Percentiles rank a stretch among this genome's conserved stretches.
Conservation (phyloP, 2,113 vertebrate genomes). For the Lepisosteus osseus region DNA sequence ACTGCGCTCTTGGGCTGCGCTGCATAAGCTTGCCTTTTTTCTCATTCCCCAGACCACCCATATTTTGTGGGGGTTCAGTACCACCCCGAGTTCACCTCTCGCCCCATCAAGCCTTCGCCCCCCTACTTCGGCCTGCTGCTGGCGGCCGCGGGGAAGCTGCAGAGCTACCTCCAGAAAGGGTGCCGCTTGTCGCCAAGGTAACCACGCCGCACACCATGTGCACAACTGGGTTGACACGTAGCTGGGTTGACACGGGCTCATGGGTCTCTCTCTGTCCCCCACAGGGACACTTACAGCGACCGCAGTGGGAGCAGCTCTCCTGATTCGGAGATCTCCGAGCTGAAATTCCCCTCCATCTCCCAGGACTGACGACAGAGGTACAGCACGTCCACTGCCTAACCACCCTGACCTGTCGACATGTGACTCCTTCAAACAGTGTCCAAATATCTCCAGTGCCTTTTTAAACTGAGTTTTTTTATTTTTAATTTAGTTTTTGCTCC, state of each 20-base stretch:
- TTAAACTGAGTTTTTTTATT: no score
- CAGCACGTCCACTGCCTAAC: not conserved
- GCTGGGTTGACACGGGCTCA: no score
- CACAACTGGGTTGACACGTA: no score
- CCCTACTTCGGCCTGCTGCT: constrained; percentile 88
- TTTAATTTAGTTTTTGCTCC: no score
- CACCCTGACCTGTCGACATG: constrained; percentile 8
- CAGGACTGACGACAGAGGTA: constrained; percentile 56
- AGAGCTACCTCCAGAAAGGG: constrained; percentile 82
- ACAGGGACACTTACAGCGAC: constrained; percentile 91
- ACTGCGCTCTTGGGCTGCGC: no score
- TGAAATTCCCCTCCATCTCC: constrained; percentile 75
- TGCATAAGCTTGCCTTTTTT: not conserved
- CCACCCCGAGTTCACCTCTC: constrained; percentile 92
- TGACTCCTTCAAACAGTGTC: not conserved
- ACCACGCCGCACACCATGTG: not conserved
- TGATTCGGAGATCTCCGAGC: constrained; percentile 82
- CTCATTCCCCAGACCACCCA: constrained; percentile 72
- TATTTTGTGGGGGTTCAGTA: constrained; percentile 95
- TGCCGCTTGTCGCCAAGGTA: constrained; percentile 89
- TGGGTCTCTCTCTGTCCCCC: constrained; percentile 12
- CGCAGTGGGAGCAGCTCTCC: constrained; percentile 86
- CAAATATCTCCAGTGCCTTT: no score
- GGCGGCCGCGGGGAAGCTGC: constrained; percentile 82
- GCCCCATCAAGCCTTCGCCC: constrained; percentile 92